A percentile compares a stretch with the other conserved stretches of the same genome.
Conservation (phyloP, 2,797 vertebrate genomes). For the Pelochelys cantorii region DNA sequence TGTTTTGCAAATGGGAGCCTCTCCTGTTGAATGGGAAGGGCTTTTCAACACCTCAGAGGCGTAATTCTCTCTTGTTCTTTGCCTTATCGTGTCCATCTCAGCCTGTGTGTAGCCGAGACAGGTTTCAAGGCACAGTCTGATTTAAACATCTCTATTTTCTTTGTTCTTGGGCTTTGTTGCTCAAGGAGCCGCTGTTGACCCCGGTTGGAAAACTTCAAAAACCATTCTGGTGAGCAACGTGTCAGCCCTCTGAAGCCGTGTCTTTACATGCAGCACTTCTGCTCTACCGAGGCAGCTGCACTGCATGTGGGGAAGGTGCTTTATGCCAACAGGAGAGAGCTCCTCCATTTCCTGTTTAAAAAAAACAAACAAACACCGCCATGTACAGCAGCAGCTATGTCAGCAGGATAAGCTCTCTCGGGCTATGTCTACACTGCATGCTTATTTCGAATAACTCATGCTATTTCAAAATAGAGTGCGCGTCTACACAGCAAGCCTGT, state of each 20-base stretch:
- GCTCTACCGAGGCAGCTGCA: no score
- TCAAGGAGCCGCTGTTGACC: slow-evolving; percentile 18
- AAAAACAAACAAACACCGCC: no score
- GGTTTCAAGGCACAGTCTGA: slow-evolving; percentile 31
- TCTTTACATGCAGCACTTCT: no score
- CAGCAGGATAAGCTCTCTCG: no score
- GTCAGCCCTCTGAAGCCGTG: background rate
- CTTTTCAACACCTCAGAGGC: slow-evolving; percentile 57
- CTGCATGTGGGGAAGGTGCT: no score
- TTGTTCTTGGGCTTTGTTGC: slow-evolving; percentile 60
- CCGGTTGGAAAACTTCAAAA: slow-evolving; percentile 32
- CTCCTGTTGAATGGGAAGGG: slow-evolving; percentile 64
- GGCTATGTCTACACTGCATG: no score
- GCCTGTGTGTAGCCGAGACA: slow-evolving; percentile 33
- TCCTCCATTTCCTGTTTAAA: no score
- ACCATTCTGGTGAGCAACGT: slow-evolving; percentile 35
- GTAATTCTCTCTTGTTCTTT: slow-evolving; percentile 12
- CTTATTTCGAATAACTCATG: no score
- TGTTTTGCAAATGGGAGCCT: slow-evolving; percentile 78
- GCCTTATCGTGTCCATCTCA: slow-evolving; percentile 33
- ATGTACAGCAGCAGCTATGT: no score
- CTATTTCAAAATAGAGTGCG: no score
- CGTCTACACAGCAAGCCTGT: no score
- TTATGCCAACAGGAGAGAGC: no score
- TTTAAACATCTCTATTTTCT: slow-evolving; percentile 41